A percentile compares a stretch with the other conserved stretches of the same genome.
These are phyloP conservation scores for Troides oblongomaculatus DNA, from an alignment of 2,888 invertebrate genomes.

Conservation along the genomic window DNA sequence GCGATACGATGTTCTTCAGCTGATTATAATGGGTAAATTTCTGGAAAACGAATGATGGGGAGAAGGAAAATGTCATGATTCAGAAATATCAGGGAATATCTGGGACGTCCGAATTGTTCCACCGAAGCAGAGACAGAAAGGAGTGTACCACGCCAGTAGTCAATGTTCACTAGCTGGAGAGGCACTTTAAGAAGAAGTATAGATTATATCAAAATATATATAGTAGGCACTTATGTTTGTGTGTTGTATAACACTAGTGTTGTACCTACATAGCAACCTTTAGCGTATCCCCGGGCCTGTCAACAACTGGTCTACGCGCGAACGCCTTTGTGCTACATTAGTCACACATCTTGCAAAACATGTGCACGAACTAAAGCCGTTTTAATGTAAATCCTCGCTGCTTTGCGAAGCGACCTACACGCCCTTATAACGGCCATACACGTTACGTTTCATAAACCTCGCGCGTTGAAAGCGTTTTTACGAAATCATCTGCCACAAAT, in stretches of 20 bases:
- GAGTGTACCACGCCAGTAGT: too few species aligned
- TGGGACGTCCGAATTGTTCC: too few species aligned
- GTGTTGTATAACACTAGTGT: slow-evolving; percentile 5
- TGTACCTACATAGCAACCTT: slow-evolving; percentile 12
- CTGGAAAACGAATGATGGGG: too few species aligned
- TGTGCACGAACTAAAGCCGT: slow-evolving; percentile 28
- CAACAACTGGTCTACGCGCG: slow-evolving; percentile 20
- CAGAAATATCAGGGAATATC: too few species aligned
- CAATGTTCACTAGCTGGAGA: too few species aligned
- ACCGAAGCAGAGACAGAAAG: too few species aligned
- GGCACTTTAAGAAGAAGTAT: not conserved
- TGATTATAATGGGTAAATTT: too few species aligned
- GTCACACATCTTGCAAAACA: slow-evolving; percentile 31
- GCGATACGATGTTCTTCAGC: too few species aligned
- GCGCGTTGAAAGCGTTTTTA: too few species aligned
- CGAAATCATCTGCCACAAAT: not conserved
- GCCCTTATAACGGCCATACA: slow-evolving; percentile 10
- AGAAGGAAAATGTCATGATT: too few species aligned
- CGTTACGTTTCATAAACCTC: slow-evolving; percentile 4
- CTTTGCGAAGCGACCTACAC: slow-evolving; percentile 23
- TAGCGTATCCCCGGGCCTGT: slow-evolving; percentile 14
- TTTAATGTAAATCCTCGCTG: slow-evolving; percentile 37
- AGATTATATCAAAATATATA: slow-evolving; percentile 2
- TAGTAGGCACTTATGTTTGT: not conserved
- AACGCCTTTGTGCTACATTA: slow-evolving; percentile 25